phyloP scores from a whole-genome alignment of 2,113 vertebrate species.

The Ammodytes marinus region DNA sequence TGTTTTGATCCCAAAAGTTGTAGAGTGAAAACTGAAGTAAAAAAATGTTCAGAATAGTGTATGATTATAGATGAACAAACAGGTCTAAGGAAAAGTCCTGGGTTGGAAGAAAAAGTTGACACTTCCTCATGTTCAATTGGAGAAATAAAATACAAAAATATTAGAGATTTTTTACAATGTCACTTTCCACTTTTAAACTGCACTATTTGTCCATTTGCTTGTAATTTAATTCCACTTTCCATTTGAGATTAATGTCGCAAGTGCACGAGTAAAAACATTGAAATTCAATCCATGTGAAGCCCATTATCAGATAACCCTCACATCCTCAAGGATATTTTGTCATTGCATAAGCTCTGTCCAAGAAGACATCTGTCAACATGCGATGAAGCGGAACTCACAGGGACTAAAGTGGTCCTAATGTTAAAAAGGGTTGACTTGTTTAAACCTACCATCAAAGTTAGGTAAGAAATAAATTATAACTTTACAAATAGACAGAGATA shows the following conservation, averaged over 20 bases:
- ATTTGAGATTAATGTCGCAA: background rate
- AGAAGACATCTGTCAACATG: background rate
- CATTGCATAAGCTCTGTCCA: background rate
- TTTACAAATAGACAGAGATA: constrained; percentile 1
- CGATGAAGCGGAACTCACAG: background rate
- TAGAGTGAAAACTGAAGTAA: background rate
- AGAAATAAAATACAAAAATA: background rate
- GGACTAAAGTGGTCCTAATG: background rate
- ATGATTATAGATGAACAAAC: background rate
- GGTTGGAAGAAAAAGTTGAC: background rate
- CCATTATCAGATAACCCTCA: background rate
- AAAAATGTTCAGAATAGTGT: background rate
- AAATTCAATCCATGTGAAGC: background rate
- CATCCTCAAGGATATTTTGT: background rate
- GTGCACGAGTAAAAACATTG: background rate
- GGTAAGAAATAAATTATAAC: too few species aligned
- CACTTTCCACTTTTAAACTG: background rate
- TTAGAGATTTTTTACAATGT: too few species aligned
- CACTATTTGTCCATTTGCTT: background rate
- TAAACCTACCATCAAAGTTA: background rate
- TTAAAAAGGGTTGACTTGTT: background rate
- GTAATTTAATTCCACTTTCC: background rate
- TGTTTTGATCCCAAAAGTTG: background rate
- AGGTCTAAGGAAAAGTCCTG: background rate
- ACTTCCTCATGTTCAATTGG: background rate